Percentiles rank a stretch among this genome's conserved stretches.
phyloP scores from a whole-genome alignment of 2,888 invertebrate genomes.

The Pteria penguin region DNA sequence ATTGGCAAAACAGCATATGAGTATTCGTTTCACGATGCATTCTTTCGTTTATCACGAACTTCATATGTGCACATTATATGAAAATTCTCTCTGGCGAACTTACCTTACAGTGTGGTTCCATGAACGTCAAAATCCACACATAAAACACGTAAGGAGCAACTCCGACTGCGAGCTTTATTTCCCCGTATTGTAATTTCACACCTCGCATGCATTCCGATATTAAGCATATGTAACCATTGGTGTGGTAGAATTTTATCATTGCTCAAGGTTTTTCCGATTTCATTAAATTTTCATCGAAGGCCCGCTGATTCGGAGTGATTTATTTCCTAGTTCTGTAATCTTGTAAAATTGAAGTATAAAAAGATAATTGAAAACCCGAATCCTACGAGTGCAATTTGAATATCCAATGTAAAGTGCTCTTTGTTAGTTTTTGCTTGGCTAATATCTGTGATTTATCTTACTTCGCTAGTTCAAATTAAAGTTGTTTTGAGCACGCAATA shows the following conservation, averaged over 20 bases:
- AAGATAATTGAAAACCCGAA: background rate
- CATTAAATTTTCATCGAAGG: conserved; percentile 23
- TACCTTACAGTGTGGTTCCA: too few species aligned
- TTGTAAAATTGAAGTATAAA: background rate
- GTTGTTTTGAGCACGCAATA: background rate
- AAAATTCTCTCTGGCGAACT: too few species aligned
- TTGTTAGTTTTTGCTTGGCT: background rate
- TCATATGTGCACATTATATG: too few species aligned
- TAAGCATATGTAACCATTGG: background rate
- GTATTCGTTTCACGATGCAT: too few species aligned
- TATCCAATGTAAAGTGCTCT: background rate
- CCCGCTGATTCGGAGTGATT: conserved; percentile 27
- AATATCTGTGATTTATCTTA: background rate
- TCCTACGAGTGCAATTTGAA: background rate
- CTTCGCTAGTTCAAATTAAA: background rate
- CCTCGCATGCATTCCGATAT: background rate
- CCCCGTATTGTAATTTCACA: background rate
- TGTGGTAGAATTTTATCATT: background rate
- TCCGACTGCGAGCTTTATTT: background rate
- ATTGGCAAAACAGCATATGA: too few species aligned
- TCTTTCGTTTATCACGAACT: too few species aligned
- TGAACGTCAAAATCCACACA: too few species aligned
- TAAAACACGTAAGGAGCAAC: background rate
- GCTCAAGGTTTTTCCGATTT: conserved; percentile 18
- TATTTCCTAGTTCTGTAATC: conserved; percentile 24